Evolutionary conservation across 2,797 vertebrate species (phyloP).

Genomic region (Lepidocolaptes lacrymiger): DNA sequence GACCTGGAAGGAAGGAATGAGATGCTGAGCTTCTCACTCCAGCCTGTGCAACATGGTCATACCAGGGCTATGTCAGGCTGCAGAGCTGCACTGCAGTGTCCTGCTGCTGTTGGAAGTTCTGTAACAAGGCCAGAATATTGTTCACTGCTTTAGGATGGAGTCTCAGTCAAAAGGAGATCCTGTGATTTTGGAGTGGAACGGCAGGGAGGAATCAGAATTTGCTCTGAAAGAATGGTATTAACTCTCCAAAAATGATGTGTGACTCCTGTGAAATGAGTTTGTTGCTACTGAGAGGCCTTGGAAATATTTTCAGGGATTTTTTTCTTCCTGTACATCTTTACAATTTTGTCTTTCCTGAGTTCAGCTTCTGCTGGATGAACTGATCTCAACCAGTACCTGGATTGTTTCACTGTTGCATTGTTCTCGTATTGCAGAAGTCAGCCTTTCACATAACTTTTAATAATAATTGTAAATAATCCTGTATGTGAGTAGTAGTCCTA

Average conservation of each 20-base stretch:
- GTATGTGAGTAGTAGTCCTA: not conserved
- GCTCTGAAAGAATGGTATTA: not conserved
- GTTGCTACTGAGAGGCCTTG: not conserved
- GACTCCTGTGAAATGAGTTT: not conserved
- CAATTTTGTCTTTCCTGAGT: not conserved
- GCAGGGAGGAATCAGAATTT: not conserved
- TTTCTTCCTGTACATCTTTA: not conserved
- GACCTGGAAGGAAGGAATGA: not conserved
- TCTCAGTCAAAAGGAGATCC: not conserved
- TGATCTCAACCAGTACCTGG: not conserved
- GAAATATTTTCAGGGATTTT: not conserved
- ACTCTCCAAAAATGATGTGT: not conserved
- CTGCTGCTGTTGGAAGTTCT: not conserved
- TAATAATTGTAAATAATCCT: not conserved
- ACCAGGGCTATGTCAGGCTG: rapidly evolving
- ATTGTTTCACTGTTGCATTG: not conserved
- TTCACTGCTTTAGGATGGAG: not conserved
- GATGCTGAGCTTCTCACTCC: not conserved
- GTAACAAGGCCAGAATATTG: not conserved
- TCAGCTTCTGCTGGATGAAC: not conserved
- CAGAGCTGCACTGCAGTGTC: not conserved
- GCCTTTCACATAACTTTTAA: not conserved
- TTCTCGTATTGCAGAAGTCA: not conserved
- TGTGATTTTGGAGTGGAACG: not conserved
- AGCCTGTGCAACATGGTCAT: not conserved